Evolutionary conservation across 1,140 invertebrate species (phyloP), one percentile per base, ranked within the genome.

Genomic region (Nephila pilipes): DNA sequence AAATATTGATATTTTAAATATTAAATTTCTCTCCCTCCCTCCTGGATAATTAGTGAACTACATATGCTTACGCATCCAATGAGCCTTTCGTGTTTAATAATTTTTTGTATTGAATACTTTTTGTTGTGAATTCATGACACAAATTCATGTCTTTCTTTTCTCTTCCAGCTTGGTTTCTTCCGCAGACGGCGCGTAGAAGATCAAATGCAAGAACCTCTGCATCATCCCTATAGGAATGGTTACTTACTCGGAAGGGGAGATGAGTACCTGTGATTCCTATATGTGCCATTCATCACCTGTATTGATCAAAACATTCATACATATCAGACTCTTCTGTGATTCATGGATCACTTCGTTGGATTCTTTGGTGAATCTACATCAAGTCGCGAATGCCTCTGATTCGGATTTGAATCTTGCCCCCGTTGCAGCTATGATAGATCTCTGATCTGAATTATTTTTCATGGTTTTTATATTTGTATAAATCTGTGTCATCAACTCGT

Each of bases 151-250:
- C 32, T 63, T 32, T 25, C 8, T 63, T 63, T 36, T 63, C 3
- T 25, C 29, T 89, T 89, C 32, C 95, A 99, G 98, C 97, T 97
- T 95, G 98, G 98, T 92, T 99, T 99, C 97, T 99, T 99, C 96
- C 98, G 98, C 95, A 97, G 98, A 94, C 98, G 65, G 94, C 95
- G 87, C 87, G 92, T 58, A 95, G 94, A 85, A 87, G 92, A 79
- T 97, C 97, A 4, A 98, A 98, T 96, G 96, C 97, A 93, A 65
- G 97, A 98, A 95, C 98, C 98, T 14, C 95, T 98, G 1, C 95
- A 95, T 83, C 94, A 94, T 85, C 89, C 94, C 22, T 93, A 92
- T 32, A 58, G 63, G 32, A 94, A 94, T 80, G 94, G 94, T 1
- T 94, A 93, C 12, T 89, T 69, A 12, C 60, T 87, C 20, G 75